Evolutionary conservation across 2,113 vertebrate species (phyloP).

Genomic region (Orientallactaga bullata): DNA sequence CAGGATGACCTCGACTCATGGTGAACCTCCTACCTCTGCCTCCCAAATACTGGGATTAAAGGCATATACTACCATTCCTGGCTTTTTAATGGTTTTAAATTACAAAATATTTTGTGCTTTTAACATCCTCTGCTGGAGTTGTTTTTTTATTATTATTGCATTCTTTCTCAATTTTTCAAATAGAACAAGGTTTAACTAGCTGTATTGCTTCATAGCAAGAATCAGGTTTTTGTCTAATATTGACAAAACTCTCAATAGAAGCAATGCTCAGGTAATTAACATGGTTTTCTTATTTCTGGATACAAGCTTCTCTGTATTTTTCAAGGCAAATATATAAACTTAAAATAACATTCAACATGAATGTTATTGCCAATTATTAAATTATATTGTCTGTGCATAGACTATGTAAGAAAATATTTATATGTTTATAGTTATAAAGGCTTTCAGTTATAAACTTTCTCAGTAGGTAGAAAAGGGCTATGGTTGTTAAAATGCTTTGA

Average conservation of each 20-base stretch:
- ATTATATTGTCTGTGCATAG: not conserved
- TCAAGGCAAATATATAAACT: not conserved
- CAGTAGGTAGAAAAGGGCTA: not conserved
- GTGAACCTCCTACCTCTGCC: too few species aligned
- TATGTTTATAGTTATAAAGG: not conserved
- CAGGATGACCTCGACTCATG: too few species aligned
- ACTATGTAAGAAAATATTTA: conserved; percentile 21
- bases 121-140: not conserved
- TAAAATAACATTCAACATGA: conserved; percentile 18
- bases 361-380: not conserved
- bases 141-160: conserved; percentile 13
- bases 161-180: conserved; percentile 33
- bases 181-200: conserved; percentile 2
- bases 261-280: not conserved
- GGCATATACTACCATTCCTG: too few species aligned
- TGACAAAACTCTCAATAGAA: not conserved
- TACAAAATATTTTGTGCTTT: conserved; percentile 24
- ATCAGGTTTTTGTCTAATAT: not conserved
- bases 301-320: not conserved
- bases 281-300: not conserved
- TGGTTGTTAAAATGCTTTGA: not conserved
- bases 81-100: too few species aligned
- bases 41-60: too few species aligned
- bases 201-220: conserved; percentile 9
- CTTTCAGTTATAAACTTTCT: not conserved